Evolutionary conservation across 1,140 invertebrate species (phyloP).

Genomic region (Choristoneura fumiferana): DNA sequence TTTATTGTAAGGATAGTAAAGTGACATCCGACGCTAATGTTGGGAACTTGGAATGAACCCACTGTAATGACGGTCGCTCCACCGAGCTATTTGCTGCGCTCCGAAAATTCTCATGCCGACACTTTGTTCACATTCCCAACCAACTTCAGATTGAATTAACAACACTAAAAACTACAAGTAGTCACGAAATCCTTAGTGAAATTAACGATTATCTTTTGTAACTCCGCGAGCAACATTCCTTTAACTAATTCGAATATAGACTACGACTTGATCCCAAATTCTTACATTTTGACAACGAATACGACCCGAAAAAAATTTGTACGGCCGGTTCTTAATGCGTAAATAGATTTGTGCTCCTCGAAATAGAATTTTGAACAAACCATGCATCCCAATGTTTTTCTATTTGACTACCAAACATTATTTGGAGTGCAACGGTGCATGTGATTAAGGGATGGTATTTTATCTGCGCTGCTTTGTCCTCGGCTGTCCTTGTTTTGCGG

Average conservation of each 20-base stretch:
- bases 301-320: slow-evolving; percentile 39
- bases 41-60: slow-evolving; percentile 53
- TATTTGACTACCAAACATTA: slow-evolving; percentile 67
- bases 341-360: slow-evolving; percentile 40
- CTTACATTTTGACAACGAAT: slow-evolving; percentile 54
- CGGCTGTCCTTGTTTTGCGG: slow-evolving; percentile 69
- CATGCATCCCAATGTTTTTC: slow-evolving; percentile 57
- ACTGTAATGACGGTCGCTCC: slow-evolving; percentile 57
- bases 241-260: slow-evolving; percentile 56
- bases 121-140: slow-evolving; percentile 48
- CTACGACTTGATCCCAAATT: slow-evolving; percentile 40
- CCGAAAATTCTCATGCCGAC: slow-evolving; percentile 51
- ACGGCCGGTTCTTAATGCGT: slow-evolving; percentile 44
- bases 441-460: slow-evolving; percentile 76
- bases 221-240: slow-evolving; percentile 51
- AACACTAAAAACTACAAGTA: slow-evolving; percentile 48
- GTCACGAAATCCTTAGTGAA: slow-evolving; percentile 43
- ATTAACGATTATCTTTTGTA: slow-evolving; percentile 56
- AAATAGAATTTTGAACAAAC: slow-evolving; percentile 62
- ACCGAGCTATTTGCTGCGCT: slow-evolving; percentile 54
- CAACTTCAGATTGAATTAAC: slow-evolving; percentile 50
- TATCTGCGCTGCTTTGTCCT: slow-evolving; percentile 68
- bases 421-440: slow-evolving; percentile 71
- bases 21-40: slow-evolving; percentile 53
- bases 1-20: slow-evolving; percentile 58